phyloP scores from a whole-genome alignment of 2,113 vertebrate genomes.

The Oncorhynchus tshawytscha region DNA sequence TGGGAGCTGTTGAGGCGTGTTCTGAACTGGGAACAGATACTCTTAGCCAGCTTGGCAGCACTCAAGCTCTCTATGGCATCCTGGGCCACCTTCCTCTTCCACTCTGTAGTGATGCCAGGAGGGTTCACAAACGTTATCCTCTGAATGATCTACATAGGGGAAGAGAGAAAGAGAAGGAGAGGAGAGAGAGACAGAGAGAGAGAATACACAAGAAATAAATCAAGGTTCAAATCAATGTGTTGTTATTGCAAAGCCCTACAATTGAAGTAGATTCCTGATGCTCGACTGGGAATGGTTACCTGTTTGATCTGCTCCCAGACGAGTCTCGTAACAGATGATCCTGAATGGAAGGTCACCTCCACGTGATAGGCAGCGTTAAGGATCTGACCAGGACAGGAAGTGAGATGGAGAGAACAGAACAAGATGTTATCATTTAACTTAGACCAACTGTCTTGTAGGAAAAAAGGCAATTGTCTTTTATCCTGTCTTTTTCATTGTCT shows the following conservation, averaged over 20 bases:
- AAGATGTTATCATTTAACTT: neutral
- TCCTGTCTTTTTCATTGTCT: too few species aligned
- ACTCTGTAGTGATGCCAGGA: constrained; percentile 87
- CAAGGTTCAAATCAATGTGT: too few species aligned
- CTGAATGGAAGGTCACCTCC: constrained; percentile 96
- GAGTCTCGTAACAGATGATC: constrained; percentile 90
- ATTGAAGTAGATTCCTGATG: neutral
- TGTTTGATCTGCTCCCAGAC: constrained; percentile 99
- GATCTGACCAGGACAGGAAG: constrained; percentile 73
- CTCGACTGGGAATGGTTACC: constrained; percentile 66
- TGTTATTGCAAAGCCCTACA: neutral
- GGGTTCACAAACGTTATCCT: constrained; percentile 92
- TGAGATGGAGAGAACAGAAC: neutral
- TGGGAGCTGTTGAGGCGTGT: constrained; percentile 95
- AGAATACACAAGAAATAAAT: too few species aligned
- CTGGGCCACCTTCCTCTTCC: constrained; percentile 97
- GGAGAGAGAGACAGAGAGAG: neutral
- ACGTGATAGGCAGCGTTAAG: constrained; percentile 97
- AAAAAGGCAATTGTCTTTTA: neutral
- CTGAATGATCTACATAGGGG: constrained; percentile 85
- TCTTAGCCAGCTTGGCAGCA: constrained; percentile 92
- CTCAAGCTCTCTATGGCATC: constrained; percentile 98
- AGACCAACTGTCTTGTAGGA: neutral
- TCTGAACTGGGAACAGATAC: constrained; percentile 96
- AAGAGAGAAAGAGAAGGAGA: too few species aligned